Percentiles rank a stretch among this genome's conserved stretches.
These are phyloP conservation scores for Pseudomugil tenellus DNA, from an alignment of 2,797 vertebrate genomes.

Conservation along the genomic window DNA sequence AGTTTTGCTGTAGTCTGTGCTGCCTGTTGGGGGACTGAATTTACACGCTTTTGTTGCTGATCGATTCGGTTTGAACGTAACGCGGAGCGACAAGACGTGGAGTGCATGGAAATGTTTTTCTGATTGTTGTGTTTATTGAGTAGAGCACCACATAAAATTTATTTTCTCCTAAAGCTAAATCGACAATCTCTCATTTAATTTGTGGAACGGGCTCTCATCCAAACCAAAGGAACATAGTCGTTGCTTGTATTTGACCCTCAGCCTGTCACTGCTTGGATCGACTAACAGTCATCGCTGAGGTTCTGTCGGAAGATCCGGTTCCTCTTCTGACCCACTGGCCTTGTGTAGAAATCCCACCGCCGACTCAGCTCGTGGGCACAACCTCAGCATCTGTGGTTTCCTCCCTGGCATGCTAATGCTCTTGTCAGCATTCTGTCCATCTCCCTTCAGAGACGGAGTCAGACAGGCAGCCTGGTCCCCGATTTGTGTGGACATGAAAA, in stretches of 20 bases:
- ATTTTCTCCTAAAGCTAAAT: constrained; percentile 22
- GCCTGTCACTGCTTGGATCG: constrained; percentile 25
- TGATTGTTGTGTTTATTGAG: neutral
- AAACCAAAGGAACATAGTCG: constrained; percentile 21
- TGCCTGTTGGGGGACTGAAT: constrained; percentile 46
- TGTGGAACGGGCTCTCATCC: constrained; percentile 18
- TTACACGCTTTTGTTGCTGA: constrained; percentile 56
- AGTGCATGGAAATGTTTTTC: constrained; percentile 31
- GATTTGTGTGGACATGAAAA: constrained; percentile 46
- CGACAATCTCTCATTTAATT: constrained; percentile 25
- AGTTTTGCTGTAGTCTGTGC: constrained; percentile 33
- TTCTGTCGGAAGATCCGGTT: constrained; percentile 45
- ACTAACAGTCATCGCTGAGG: constrained; percentile 37
- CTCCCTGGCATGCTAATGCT: constrained; percentile 62
- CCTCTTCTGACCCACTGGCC: constrained; percentile 60
- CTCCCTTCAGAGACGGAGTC: constrained; percentile 55
- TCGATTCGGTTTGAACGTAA: constrained; percentile 57
- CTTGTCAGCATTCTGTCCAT: constrained; percentile 74
- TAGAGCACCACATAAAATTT: constrained; percentile 5
- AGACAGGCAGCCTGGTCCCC: constrained; percentile 40
- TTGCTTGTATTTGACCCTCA: constrained; percentile 26
- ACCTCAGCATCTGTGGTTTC: constrained; percentile 59
- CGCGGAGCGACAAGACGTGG: constrained; percentile 24
- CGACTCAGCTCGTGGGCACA: constrained; percentile 42
- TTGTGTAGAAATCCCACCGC: constrained; percentile 48